phyloP scores from a whole-genome alignment of 2,888 invertebrate genomes.

The Tetranychus truncatus region DNA sequence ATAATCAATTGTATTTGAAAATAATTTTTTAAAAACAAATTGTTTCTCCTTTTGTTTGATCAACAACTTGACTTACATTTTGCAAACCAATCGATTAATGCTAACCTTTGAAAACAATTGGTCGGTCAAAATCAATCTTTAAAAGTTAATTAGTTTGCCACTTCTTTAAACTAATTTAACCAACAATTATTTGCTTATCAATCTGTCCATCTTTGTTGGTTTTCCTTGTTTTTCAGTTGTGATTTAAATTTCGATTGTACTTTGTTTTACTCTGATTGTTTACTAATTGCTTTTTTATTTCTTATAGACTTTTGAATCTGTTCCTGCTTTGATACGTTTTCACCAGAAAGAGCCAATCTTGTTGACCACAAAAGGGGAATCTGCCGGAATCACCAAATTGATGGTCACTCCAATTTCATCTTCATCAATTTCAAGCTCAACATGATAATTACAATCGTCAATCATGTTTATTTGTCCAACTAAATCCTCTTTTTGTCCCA shows the following conservation, averaged over 20 bases:
- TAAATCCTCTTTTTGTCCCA: not conserved
- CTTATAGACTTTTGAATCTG: conserved; percentile 26
- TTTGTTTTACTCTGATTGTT: not conserved
- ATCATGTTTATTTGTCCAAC: not conserved
- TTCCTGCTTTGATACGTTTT: conserved; percentile 26
- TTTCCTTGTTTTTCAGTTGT: not conserved
- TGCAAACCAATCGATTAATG: too few species aligned
- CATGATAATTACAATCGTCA: not conserved
- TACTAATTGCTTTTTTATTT: not conserved
- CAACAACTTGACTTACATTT: too few species aligned
- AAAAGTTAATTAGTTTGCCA: not conserved
- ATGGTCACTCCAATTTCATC: conserved; percentile 15
- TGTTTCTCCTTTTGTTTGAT: too few species aligned
- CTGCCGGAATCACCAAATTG: conserved; percentile 18
- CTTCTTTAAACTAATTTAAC: not conserved
- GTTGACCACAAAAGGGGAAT: conserved; percentile 27
- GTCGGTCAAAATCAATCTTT: too few species aligned
- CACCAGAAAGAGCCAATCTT: conserved; percentile 28
- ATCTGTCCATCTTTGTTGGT: not conserved
- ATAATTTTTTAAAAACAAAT: too few species aligned
- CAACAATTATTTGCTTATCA: not conserved
- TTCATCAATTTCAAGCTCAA: not conserved
- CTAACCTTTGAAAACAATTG: too few species aligned
- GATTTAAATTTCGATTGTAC: too few species aligned
- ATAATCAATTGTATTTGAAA: too few species aligned